Evolutionary conservation across 2,797 vertebrate species (phyloP).

Genomic region (Sebastolobus alascanus): DNA sequence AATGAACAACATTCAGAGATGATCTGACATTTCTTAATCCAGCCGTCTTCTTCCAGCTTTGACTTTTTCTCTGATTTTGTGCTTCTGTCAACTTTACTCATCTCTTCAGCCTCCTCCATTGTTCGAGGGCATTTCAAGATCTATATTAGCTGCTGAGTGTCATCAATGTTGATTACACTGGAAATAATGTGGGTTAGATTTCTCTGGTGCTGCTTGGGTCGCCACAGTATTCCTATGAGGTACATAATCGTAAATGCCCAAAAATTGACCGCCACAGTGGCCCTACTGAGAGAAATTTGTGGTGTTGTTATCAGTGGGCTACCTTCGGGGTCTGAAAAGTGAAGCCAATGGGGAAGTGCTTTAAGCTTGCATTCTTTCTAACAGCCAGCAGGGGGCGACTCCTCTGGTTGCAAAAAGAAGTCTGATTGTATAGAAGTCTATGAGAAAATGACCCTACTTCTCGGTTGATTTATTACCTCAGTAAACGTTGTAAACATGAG

Average conservation of each 20-base stretch:
- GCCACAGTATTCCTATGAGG: not conserved
- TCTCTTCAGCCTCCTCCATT: not conserved
- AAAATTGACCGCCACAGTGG: not conserved
- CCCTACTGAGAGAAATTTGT: not conserved
- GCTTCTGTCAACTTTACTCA: not conserved
- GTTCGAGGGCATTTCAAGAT: not conserved
- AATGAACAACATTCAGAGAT: slow-evolving; percentile 35
- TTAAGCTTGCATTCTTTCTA: no score
- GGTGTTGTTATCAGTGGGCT: no score
- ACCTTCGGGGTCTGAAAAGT: no score
- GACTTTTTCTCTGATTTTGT: slow-evolving; percentile 10
- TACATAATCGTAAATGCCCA: not conserved
- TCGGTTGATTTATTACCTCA: no score
- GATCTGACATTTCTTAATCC: slow-evolving; percentile 43
- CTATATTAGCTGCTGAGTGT: not conserved
- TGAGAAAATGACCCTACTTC: rapidly evolving
- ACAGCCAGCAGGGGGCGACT: no score
- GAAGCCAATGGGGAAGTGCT: no score
- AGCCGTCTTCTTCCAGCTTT: slow-evolving; percentile 13
- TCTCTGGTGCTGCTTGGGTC: not conserved
- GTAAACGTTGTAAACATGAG: no score
- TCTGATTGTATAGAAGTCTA: no score
- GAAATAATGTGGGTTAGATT: not conserved
- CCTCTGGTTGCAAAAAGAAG: no score
- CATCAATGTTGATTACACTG: not conserved